phyloP scores from a whole-genome alignment of 2,888 invertebrate genomes.

The Himalopsyche tibetana region DNA sequence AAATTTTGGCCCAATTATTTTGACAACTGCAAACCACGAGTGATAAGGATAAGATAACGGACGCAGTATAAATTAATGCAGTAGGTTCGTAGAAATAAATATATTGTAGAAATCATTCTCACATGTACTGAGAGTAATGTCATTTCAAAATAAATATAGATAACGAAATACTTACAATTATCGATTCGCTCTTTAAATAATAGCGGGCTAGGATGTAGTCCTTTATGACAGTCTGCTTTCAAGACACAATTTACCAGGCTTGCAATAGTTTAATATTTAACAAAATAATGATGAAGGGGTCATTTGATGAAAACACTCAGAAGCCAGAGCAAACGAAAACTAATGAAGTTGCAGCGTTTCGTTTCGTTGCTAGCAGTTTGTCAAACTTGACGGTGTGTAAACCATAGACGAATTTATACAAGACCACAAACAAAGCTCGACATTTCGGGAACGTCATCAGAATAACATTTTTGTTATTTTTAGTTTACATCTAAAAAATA shows the following conservation, averaged over 20 bases:
- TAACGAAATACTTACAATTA: conserved; percentile 49
- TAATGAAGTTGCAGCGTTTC: conserved; percentile 27
- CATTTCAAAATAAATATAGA: conserved; percentile 20
- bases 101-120: not conserved
- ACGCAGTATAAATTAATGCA: not conserved
- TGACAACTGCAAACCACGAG: not conserved
- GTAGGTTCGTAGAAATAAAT: not conserved
- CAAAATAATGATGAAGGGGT: conserved; percentile 50
- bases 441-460: no score
- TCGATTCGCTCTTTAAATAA: conserved; percentile 49
- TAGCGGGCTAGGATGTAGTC: conserved; percentile 57
- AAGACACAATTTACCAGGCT: conserved; percentile 58
- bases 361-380: not conserved
- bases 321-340: conserved; percentile 16
- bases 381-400: conserved; percentile 16
- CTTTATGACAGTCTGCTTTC: conserved; percentile 53
- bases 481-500: no score
- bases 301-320: not conserved
- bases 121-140: not conserved
- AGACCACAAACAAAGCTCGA: not conserved
- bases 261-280: conserved; percentile 63
- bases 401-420: not conserved
- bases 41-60: conserved; percentile 1
- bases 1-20: not conserved
- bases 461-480: no score